Percentiles rank a stretch among this genome's conserved stretches.
phyloP scores from a whole-genome alignment of 2,888 invertebrate genomes.

The Agriopis aurantiaria region DNA sequence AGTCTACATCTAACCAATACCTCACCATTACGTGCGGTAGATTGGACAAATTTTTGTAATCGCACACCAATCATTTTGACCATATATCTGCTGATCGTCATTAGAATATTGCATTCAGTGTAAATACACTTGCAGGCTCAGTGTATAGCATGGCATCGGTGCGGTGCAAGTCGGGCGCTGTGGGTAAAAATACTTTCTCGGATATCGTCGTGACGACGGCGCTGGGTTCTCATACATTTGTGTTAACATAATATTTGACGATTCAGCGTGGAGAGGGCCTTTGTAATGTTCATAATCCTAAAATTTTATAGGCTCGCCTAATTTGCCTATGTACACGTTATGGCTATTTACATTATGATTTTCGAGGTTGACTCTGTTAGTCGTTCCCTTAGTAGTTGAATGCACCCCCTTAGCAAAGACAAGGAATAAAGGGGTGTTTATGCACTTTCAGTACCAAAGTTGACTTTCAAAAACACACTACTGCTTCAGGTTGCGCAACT shows the following conservation, averaged over 20 bases:
- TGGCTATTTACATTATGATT: conserved; percentile 15
- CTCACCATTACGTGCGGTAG: no score
- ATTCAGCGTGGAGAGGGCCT: conserved; percentile 15
- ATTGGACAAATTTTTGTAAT: no score
- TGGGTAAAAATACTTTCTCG: conserved; percentile 16
- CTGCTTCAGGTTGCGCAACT: no score
- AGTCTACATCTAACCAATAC: no score
- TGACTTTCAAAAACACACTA: no score
- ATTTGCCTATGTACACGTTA: conserved; percentile 20
- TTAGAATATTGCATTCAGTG: no score
- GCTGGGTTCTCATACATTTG: conserved; percentile 28
- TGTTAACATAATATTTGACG: conserved; percentile 36
- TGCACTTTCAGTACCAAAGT: no score
- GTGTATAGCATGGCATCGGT: no score
- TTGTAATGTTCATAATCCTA: conserved; percentile 25
- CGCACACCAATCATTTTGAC: no score
- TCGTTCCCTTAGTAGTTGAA: neutral
- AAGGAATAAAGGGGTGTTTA: neutral
- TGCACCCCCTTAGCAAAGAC: neutral
- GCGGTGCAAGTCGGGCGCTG: neutral
- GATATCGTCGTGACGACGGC: conserved; percentile 43
- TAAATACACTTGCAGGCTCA: no score
- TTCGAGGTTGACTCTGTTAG: neutral
- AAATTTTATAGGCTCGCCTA: conserved; percentile 24
- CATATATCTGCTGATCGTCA: no score